Evolutionary conservation across 2,888 invertebrate genomes (phyloP), one percentile per base, ranked within the genome.

Genomic region (Calliphora vomitoria): DNA sequence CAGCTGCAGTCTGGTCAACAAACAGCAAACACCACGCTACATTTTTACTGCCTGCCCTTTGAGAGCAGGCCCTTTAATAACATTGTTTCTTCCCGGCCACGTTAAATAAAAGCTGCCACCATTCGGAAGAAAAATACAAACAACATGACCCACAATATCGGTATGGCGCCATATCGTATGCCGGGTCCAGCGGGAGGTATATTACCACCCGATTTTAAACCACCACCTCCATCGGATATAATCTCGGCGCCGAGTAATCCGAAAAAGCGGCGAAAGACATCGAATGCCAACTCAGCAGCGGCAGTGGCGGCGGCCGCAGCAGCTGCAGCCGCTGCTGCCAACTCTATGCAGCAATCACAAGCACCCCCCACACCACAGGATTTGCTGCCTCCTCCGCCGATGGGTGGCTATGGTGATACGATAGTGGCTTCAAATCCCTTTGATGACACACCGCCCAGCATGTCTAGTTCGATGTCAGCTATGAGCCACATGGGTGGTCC

Each of bases 351-450:
- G 87, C 95, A 95, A 91, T 96, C 96, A 89, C 96, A 96, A 90
- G 96, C 96, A 82, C 96, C 93, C 72, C 96, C 96, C 84, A 96
- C 96, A 85, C 96, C 95, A 91, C 97, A 96, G 91, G 96, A 97
- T 93, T 96, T 97, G 92, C 94, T 98, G 88, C 90, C 93, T 76
- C 95, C 98, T 90, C 98, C 98, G 64, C 98, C 98, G 38, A 95
- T 98, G 91, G 96, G 97, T 66, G 98, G 98, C 89, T 98, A 97
- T 94, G 98, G 98, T 53, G 98, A 98, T 92, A 98, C 98, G 85
- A 98, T 98, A 92, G 96, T 98, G 87, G 98, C 98, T 83, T 98
- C 98, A 88, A 98, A 98, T 94, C 98, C 98, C 55, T 98, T 98
- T 93, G 98, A 98, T 94, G 98, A 98, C 93, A 97, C 97, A 78